Conservation (phyloP, 1,140 invertebrate genomes). For the Chelonus insularis region DNA sequence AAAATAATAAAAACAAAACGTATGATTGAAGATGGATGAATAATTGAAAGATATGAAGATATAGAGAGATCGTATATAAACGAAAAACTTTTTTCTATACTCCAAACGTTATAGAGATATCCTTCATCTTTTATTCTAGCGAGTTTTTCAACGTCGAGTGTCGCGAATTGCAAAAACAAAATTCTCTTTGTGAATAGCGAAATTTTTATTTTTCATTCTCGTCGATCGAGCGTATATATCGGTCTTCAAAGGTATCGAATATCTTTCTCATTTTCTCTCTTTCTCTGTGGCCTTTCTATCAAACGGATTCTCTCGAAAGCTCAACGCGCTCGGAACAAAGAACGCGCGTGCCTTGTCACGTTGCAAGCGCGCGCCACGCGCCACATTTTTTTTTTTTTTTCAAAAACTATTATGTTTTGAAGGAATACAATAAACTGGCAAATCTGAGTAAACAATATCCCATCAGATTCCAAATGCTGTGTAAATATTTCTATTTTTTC, state of each 20-base stretch:
- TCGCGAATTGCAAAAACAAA: slow-evolving; percentile 28
- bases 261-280: slow-evolving; percentile 6
- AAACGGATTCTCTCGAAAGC: slow-evolving; percentile 7
- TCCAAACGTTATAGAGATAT: slow-evolving; percentile 7
- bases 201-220: slow-evolving; percentile 28
- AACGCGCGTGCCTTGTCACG: slow-evolving; percentile 6
- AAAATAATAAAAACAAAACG: neutral
- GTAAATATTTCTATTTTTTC: too few species aligned
- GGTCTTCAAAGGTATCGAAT: slow-evolving; percentile 28
- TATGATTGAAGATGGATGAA: neutral
- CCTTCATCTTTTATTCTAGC: slow-evolving; percentile 29
- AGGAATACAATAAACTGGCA: too few species aligned
- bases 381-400: neutral
- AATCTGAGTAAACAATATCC: too few species aligned
- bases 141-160: slow-evolving; percentile 19
- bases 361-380: neutral
- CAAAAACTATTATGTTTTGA: too few species aligned
- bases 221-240: slow-evolving; percentile 18
- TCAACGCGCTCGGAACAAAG: neutral
- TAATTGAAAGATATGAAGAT: slow-evolving; percentile 6
- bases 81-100: slow-evolving; percentile 16
- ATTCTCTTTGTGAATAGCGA: slow-evolving; percentile 29
- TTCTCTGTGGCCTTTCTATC: neutral
- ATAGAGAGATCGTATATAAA: neutral
- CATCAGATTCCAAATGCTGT: too few species aligned